Evolutionary conservation across 1,140 invertebrate species (phyloP).

Genomic region (Aplysia californica): DNA sequence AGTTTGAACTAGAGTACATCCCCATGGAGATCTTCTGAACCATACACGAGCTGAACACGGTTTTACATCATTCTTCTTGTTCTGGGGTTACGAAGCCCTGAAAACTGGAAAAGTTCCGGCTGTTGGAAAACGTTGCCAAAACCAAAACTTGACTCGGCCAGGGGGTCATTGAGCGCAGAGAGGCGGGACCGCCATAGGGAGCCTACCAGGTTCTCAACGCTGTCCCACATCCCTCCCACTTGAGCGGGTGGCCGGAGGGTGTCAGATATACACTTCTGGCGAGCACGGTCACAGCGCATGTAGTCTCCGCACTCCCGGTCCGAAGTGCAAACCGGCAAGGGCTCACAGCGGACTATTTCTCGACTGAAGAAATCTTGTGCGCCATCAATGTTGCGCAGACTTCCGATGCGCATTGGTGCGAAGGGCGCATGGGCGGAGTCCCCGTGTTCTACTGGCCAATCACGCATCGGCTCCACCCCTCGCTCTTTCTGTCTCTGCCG

Average conservation of each 20-base stretch:
- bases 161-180: background rate
- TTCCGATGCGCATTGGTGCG: constrained; percentile 34
- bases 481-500: constrained; percentile 32
- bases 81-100: no score
- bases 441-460: constrained; percentile 40
- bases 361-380: constrained; percentile 32
- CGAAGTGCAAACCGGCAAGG: constrained; percentile 13
- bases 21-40: no score
- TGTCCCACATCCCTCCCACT: background rate
- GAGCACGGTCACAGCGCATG: constrained; percentile 31
- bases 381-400: constrained; percentile 33
- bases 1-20: no score
- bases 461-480: constrained; percentile 33
- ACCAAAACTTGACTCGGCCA: background rate
- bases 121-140: constrained; percentile 19
- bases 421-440: constrained; percentile 30
- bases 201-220: background rate
- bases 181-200: background rate
- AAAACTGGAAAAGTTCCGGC: background rate
- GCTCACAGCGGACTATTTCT: constrained; percentile 21
- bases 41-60: no score
- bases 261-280: constrained; percentile 31
- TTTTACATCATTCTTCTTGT: no score
- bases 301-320: constrained; percentile 27
- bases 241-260: constrained; percentile 6